phyloP scores from a whole-genome alignment of 2,113 vertebrate species.

The Cyprinodon brontotheroides region DNA sequence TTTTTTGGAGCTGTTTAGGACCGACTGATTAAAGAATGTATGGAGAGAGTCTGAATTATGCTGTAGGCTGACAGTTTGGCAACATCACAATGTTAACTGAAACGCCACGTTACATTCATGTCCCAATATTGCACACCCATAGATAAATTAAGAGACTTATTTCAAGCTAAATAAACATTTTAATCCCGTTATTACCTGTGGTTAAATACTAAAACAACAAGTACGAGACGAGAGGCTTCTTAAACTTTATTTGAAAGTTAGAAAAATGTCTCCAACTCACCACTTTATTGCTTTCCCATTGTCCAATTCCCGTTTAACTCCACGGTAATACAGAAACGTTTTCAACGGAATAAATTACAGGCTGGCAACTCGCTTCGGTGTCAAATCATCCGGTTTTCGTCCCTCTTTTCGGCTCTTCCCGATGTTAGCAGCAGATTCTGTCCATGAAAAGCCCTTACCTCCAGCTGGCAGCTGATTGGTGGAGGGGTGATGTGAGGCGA shows the following conservation, averaged over 20 bases:
- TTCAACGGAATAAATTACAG: constrained; percentile 18
- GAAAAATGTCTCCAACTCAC: constrained; percentile 60
- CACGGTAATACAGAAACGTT: neutral
- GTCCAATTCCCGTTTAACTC: neutral
- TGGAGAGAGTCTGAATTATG: too few species aligned
- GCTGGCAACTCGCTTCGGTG: constrained; percentile 9
- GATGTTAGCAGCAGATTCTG: constrained; percentile 65
- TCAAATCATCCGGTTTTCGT: constrained; percentile 43
- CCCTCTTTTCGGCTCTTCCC: constrained; percentile 41
- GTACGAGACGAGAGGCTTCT: neutral
- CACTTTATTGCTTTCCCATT: constrained; percentile 34
- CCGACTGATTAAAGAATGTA: too few species aligned
- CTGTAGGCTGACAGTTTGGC: constrained; percentile 26
- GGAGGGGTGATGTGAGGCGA: rapidly evolving
- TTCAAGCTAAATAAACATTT: neutral
- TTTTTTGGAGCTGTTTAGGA: too few species aligned
- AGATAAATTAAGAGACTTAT: neutral
- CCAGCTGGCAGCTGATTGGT: constrained; percentile 64
- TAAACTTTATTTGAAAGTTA: constrained; percentile 48
- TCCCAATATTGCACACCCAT: neutral
- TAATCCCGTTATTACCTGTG: neutral
- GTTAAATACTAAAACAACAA: neutral
- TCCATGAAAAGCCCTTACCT: constrained; percentile 38
- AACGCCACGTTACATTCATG: constrained; percentile 68
- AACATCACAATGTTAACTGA: constrained; percentile 44